Evolutionary conservation across 2,888 invertebrate species (phyloP), one percentile per base, ranked within the genome.

Genomic region (Lasioglossum leucozonium): DNA sequence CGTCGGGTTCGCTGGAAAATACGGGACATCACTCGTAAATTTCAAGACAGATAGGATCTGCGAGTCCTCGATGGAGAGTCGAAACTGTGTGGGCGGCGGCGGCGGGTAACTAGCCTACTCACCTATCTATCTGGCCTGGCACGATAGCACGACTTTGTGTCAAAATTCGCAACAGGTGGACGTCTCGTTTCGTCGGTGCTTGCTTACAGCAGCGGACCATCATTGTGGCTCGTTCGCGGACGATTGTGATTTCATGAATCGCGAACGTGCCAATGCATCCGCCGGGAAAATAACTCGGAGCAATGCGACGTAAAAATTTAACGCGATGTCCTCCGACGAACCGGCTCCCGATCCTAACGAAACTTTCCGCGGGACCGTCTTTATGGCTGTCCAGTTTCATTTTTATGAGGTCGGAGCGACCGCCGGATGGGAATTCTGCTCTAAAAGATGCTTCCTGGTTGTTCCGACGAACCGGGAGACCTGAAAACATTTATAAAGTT

Each of bases 111-210:
- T 67, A 40, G 75, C 26, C 78, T 82, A 83, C 84, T 77, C 88
- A 82, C 84, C 86, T 87, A 83, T 86, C 83, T 78, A 81, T 88
- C 86, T 78, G 71, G 26, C 62, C 71, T 75, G 77, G 81, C 77
- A 74, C 69, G 79, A 87, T 89, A 87, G 87, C 72, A 74, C 77
- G 84, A 75, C 51, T 87, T 87, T 89, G 85, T 87, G 90, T 92
- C 90, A 91, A 92, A 89, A 91, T 90, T 91, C 73, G 93, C 94
- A 94, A 94, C 94, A 93, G 93, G 94, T 93, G 93, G 93, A 93
- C 90, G 93, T 91, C 91, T 91, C 91, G 89, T 91, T 89, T 88
- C 78, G 84, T 79, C 83, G 85, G 72, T 74, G 65, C 82, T 86
- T 87, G 88, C 82, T 91, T 83, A 82, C 67, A 30, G 34, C 67